Percentiles rank a stretch among this genome's conserved stretches.
Evolutionary conservation across 1,140 invertebrate species (phyloP).

Genomic region (Caenorhabditis brenneri): DNA sequence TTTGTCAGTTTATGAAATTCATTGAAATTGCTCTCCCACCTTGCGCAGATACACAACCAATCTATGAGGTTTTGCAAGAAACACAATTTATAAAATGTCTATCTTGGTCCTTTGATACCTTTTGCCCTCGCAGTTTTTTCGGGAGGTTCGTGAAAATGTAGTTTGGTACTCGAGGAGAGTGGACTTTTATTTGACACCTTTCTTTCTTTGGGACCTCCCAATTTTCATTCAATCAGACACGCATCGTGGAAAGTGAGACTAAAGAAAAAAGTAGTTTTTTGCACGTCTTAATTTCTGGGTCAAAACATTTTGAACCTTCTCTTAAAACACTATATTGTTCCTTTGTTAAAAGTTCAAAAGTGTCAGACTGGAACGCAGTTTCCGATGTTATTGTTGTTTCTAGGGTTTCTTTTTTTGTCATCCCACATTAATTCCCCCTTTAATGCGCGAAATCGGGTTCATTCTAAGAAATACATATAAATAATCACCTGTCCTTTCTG

Average conservation of each 20-base stretch:
- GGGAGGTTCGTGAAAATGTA: background rate
- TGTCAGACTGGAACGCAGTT: background rate
- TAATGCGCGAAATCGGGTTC: background rate
- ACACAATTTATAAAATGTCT: background rate
- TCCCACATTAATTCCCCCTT: no score
- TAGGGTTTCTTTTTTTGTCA: background rate
- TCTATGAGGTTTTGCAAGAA: background rate
- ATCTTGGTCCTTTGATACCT: background rate
- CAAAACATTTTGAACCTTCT: background rate
- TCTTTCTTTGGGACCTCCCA: no score
- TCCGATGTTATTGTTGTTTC: background rate
- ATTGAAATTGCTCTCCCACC: background rate
- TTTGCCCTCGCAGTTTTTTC: background rate
- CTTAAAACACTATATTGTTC: background rate
- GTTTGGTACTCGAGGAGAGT: background rate
- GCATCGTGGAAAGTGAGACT: background rate
- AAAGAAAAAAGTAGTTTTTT: background rate
- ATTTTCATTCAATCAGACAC: background rate
- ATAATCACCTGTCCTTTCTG: background rate
- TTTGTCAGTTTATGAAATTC: slow-evolving; percentile 14
- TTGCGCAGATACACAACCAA: background rate
- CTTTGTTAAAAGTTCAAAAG: background rate
- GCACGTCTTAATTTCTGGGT: background rate
- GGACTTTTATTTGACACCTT: no score
- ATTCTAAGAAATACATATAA: background rate